These are phyloP conservation scores for Pogonomyrmex barbatus DNA, from an alignment of 1,140 invertebrate species.

Conservation along the genomic window DNA sequence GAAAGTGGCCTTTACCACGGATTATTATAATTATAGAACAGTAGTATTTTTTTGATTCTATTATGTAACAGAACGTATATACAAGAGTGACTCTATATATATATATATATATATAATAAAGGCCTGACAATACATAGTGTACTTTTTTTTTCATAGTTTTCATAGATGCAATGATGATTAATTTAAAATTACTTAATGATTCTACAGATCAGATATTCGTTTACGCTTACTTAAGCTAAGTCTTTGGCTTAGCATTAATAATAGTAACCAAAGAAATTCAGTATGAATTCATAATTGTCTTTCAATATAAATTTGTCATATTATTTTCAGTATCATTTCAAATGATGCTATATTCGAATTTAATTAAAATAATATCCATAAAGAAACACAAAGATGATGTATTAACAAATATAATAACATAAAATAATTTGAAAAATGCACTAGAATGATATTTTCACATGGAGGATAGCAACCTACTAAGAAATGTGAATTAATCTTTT, in stretches of 20 bases:
- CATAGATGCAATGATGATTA: constrained; percentile 41
- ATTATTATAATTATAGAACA: constrained; percentile 46
- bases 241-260: constrained; percentile 65
- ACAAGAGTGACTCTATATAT: constrained; percentile 52
- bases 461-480: constrained; percentile 16
- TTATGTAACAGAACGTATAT: constrained; percentile 51
- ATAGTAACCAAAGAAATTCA: constrained; percentile 45
- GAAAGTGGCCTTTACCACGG: constrained; percentile 38
- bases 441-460: constrained; percentile 4
- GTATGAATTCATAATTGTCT: constrained; percentile 17
- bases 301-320: constrained; percentile 21
- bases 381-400: neutral
- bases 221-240: constrained; percentile 53
- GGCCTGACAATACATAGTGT: constrained; percentile 23
- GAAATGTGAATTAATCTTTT: constrained; percentile 13
- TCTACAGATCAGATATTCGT: constrained; percentile 38
- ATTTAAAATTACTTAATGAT: constrained; percentile 42
- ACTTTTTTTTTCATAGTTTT: constrained; percentile 24
- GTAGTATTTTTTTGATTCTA: constrained; percentile 58
- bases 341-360: constrained; percentile 28
- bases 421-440: constrained; percentile 18
- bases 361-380: neutral
- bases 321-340: constrained; percentile 37
- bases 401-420: neutral
- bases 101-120: constrained; percentile 58